A percentile compares a stretch with the other conserved stretches of the same genome.
phyloP scores from a whole-genome alignment of 2,113 vertebrate species.

The Diadophis punctatus region DNA sequence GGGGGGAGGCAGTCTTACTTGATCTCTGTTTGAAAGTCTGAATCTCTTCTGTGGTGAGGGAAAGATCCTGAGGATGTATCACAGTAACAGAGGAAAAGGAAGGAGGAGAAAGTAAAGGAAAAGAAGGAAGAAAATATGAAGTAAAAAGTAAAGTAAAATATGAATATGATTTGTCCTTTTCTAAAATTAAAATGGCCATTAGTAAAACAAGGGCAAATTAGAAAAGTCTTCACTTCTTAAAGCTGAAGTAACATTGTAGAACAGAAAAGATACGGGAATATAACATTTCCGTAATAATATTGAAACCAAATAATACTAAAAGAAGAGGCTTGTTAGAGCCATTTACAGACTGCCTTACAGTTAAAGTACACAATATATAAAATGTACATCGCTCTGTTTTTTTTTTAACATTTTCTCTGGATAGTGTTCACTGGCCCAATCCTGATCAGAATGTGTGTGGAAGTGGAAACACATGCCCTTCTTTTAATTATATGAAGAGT shows the following conservation, averaged over 20 bases:
- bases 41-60: background rate
- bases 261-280: background rate
- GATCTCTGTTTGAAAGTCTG: background rate
- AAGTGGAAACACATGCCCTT: background rate
- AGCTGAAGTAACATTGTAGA: background rate
- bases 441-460: background rate
- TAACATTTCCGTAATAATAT: background rate
- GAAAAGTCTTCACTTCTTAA: background rate
- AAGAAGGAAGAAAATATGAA: background rate
- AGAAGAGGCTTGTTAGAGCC: constrained; percentile 12
- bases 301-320: background rate
- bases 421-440: background rate
- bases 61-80: background rate
- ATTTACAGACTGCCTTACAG: background rate
- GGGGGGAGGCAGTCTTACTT: background rate
- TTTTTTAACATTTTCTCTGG: background rate
- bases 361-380: background rate
- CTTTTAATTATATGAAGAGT: background rate
- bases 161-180: background rate
- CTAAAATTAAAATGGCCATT: background rate
- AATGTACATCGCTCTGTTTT: background rate
- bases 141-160: background rate
- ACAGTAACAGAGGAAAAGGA: background rate
- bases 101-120: background rate
- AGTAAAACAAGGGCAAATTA: background rate